These are phyloP conservation scores for Thereva unica DNA, from an alignment of 2,888 invertebrate species.

Conservation along the genomic window DNA sequence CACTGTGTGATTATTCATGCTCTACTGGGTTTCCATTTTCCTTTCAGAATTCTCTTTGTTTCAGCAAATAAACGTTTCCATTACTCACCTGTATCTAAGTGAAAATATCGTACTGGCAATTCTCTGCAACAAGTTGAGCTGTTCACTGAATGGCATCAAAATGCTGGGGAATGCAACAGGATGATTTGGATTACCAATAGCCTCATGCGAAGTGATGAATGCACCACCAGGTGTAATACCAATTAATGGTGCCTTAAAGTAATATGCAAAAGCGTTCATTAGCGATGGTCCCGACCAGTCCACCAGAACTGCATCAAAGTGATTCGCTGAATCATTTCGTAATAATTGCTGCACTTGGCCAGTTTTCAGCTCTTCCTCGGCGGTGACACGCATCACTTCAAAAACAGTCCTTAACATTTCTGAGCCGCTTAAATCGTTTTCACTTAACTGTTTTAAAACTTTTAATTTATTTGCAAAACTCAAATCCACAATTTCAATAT, in stretches of 20 bases:
- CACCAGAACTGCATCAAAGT: constrained; percentile 63
- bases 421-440: constrained; percentile 44
- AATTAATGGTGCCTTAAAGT: constrained; percentile 62
- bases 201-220: constrained; percentile 59
- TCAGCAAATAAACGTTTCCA: background rate
- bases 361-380: constrained; percentile 46
- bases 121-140: constrained; percentile 56
- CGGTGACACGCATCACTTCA: constrained; percentile 45
- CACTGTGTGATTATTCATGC: too few relatives aligned
- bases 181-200: constrained; percentile 62
- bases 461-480: constrained; percentile 46
- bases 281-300: constrained; percentile 62
- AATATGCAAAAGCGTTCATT: constrained; percentile 61
- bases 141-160: constrained; percentile 57
- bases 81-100: constrained; percentile 45
- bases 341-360: constrained; percentile 47
- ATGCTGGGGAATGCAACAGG: constrained; percentile 61
- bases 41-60: background rate
- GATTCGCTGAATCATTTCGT: constrained; percentile 50
- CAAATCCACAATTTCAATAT: constrained; percentile 55
- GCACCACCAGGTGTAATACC: constrained; percentile 61
- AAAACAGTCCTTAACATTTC: constrained; percentile 46
- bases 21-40: background rate
- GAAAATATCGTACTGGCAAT: constrained; percentile 46
- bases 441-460: constrained; percentile 44